Evolutionary conservation across 2,888 invertebrate species (phyloP).

Genomic region (Plebejus argus): DNA sequence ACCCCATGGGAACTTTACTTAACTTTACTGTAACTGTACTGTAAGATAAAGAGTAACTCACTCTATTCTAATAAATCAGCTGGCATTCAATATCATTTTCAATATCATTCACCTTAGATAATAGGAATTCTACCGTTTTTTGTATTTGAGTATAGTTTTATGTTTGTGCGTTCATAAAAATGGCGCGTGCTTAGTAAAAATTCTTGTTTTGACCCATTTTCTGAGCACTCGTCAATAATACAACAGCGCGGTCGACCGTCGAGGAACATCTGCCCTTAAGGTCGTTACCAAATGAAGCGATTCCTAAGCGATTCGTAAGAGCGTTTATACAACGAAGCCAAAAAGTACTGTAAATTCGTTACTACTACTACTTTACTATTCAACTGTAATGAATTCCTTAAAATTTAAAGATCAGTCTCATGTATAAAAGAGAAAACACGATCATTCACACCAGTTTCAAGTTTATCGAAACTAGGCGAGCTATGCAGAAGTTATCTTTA

Average conservation of each 20-base stretch:
- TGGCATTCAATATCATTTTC: neutral
- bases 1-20: too few relatives aligned
- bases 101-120: neutral
- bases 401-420: too few relatives aligned
- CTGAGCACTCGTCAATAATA: conserved; percentile 13
- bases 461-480: too few relatives aligned
- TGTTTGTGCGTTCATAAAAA: conserved; percentile 13
- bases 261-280: neutral
- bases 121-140: neutral
- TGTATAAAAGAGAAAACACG: too few relatives aligned
- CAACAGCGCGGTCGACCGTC: neutral
- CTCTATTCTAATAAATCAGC: too few relatives aligned
- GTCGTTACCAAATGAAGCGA: neutral
- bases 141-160: conserved; percentile 3
- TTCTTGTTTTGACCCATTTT: neutral
- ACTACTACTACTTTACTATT: too few relatives aligned
- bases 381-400: too few relatives aligned
- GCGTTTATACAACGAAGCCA: neutral
- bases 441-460: too few relatives aligned
- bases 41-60: too few relatives aligned
- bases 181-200: conserved; percentile 10
- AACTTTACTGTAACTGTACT: too few relatives aligned
- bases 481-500: too few relatives aligned
- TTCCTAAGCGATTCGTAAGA: neutral
- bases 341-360: neutral